These are phyloP conservation scores for Probaryconus sp. DNA, from an alignment of 1,140 invertebrate species.

Conservation along the genomic window DNA sequence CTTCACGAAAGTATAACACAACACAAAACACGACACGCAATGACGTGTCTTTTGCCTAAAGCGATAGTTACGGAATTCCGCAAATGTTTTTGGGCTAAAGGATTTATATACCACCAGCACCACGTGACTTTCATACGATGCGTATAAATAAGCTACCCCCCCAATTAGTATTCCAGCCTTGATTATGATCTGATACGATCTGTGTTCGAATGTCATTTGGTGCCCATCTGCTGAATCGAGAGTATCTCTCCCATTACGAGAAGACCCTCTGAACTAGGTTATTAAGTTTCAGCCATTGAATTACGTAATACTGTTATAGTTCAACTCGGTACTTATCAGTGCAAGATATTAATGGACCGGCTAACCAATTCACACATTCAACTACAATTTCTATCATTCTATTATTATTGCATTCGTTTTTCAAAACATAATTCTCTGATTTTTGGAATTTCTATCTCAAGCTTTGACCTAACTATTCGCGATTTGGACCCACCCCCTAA, in stretches of 20 bases:
- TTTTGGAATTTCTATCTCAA: slow-evolving; percentile 40
- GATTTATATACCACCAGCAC: slow-evolving; percentile 18
- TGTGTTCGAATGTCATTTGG: slow-evolving; percentile 53
- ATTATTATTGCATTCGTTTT: no score
- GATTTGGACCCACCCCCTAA: slow-evolving; percentile 17
- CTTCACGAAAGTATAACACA: slow-evolving; percentile 5
- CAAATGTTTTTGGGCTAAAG: slow-evolving; percentile 2
- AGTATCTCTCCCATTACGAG: slow-evolving; percentile 48
- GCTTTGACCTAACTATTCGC: slow-evolving; percentile 34
- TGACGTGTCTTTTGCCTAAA: slow-evolving; percentile 6
- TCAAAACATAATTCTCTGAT: no score
- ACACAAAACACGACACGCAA: slow-evolving; percentile 2
- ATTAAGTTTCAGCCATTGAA: slow-evolving; percentile 45
- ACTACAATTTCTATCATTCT: not conserved
- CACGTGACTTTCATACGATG: slow-evolving; percentile 44
- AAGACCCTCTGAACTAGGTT: slow-evolving; percentile 52
- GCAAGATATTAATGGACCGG: slow-evolving; percentile 30
- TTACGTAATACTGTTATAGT: slow-evolving; percentile 48
- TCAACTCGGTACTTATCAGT: slow-evolving; percentile 26
- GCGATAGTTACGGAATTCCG: slow-evolving; percentile 12
- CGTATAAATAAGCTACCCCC: slow-evolving; percentile 43
- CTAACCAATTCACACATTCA: slow-evolving; percentile 11
- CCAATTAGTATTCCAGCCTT: slow-evolving; percentile 52
- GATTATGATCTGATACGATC: slow-evolving; percentile 55
- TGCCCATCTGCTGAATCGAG: slow-evolving; percentile 46